A percentile compares a stretch with the other conserved stretches of the same genome.
phyloP scores from a whole-genome alignment of 2,797 vertebrate species.

The Anniella stebbinsi region DNA sequence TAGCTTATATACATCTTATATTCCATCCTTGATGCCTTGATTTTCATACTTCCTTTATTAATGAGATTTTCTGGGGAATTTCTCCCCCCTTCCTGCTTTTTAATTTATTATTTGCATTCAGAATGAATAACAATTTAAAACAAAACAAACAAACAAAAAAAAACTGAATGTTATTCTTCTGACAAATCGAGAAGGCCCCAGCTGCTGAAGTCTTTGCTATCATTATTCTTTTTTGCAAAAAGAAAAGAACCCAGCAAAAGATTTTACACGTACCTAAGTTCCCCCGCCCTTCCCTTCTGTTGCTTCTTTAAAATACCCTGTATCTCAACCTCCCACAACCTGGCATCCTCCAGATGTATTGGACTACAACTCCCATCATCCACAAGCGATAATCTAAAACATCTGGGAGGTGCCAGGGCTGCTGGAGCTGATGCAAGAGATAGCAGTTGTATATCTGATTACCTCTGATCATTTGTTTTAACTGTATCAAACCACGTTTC shows the following conservation, averaged over 20 bases:
- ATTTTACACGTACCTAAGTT: slow-evolving; percentile 22
- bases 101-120: slow-evolving; percentile 57
- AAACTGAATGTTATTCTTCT: not conserved
- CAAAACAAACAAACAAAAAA: slow-evolving; percentile 25
- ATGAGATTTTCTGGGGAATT: not conserved
- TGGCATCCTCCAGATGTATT: no score
- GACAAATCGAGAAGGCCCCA: not conserved
- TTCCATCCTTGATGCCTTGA: slow-evolving; percentile 29
- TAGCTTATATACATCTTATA: not conserved
- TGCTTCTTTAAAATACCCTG: not conserved
- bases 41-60: slow-evolving; percentile 50
- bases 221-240: not conserved
- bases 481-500: not conserved
- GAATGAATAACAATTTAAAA: slow-evolving; percentile 13
- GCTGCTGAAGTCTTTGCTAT: not conserved
- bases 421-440: slow-evolving; percentile 24
- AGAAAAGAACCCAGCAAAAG: slow-evolving; percentile 1
- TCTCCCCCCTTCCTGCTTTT: slow-evolving; percentile 7
- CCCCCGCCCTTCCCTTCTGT: slow-evolving; percentile 18
- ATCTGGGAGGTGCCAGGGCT: no score
- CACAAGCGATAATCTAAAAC: no score
- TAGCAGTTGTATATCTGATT: not conserved
- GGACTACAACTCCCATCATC: no score
- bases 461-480: not conserved
- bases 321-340: not conserved